Base-by-base conservation (phyloP, 2,888 invertebrate genomes). In the Synanthedon formicaeformis region DNA sequence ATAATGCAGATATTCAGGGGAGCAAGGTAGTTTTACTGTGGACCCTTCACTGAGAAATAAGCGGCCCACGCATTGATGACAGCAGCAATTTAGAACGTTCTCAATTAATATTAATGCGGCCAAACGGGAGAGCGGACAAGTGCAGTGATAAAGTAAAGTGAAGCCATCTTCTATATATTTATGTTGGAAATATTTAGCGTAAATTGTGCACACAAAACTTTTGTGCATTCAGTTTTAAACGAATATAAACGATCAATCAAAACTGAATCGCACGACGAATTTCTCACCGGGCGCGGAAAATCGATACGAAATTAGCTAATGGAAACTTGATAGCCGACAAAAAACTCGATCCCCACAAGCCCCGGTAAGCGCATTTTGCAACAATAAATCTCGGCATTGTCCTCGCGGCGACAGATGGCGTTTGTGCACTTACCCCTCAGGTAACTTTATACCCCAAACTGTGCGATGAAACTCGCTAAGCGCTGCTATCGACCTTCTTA, bases 291-390 rank as follows among this genome's bases (percentile, higher is more conserved):
- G 63, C 64, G 65, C 64, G 54, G 60, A 63, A 69, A 74, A 75
- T 75, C 85, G 79, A 85, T 84, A 80, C 68, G 76, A 78, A 84
- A 86, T 86, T 86, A 86, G 84, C 83, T 85, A 86, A 86, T 85
- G 85, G 84, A 85, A 86, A 85, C 81, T 84, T 85, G 86, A 86
- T 85, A 82, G 83, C 78, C 71, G 62, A 66, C 81, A 82, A 84
- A 85, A 84, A 85, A 83, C 71, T 61, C 69, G 71, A 74, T 73
- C 75, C 77, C 76, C 72, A 67, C 76, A 76, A 77, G 69, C 71
- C 78, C 70, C 69, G 69, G 73, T 73, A 75, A 79, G 76, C 78
- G 74, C 78, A 73, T 77, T 78, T 78, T 67, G 82, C 75, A 71
- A 78, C 82, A 79, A 83, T 84, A 81, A 82, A 84, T 82, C 82